These are phyloP conservation scores for Cheilosia pagana DNA, from an alignment of 2,888 invertebrate species.

Conservation along the genomic window DNA sequence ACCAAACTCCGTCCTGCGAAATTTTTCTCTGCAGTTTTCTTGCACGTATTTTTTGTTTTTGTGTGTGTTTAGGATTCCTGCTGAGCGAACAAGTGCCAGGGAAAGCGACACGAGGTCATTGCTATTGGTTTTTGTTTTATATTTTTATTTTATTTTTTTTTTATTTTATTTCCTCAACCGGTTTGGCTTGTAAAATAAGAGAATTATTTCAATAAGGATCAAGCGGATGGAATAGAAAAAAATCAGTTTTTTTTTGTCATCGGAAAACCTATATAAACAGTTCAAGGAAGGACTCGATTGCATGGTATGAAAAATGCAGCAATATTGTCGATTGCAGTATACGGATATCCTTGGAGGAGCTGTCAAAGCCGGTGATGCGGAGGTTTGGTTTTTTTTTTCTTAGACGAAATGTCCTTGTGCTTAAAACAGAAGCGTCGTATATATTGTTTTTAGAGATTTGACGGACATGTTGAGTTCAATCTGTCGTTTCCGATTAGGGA, in stretches of 20 bases:
- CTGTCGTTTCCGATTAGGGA: background rate
- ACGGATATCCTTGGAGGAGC: constrained; percentile 33
- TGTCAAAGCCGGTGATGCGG: constrained; percentile 1
- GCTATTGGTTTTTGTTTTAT: constrained; percentile 31
- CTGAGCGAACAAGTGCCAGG: constrained; percentile 47
- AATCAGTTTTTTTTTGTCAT: constrained; percentile 21
- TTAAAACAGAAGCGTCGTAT: background rate
- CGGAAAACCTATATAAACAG: constrained; percentile 26
- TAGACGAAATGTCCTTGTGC: background rate
- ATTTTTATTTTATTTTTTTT: constrained; percentile 27
- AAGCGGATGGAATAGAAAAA: constrained; percentile 15
- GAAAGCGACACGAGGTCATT: constrained; percentile 59
- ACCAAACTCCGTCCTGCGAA: constrained; percentile 1
- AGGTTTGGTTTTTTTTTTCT: background rate
- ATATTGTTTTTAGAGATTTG: background rate
- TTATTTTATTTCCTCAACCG: background rate
- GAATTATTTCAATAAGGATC: constrained; percentile 36
- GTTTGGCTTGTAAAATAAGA: constrained; percentile 26
- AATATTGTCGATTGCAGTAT: constrained; percentile 37
- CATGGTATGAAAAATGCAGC: constrained; percentile 26
- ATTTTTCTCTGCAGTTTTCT: constrained; percentile 14
- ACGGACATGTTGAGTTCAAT: background rate
- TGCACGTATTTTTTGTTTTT: background rate
- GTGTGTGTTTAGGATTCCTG: constrained; percentile 6
- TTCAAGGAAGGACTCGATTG: constrained; percentile 43